Evolutionary conservation across 1,140 invertebrate genomes (phyloP).

Genomic region (Protaetia brevitarsis): DNA sequence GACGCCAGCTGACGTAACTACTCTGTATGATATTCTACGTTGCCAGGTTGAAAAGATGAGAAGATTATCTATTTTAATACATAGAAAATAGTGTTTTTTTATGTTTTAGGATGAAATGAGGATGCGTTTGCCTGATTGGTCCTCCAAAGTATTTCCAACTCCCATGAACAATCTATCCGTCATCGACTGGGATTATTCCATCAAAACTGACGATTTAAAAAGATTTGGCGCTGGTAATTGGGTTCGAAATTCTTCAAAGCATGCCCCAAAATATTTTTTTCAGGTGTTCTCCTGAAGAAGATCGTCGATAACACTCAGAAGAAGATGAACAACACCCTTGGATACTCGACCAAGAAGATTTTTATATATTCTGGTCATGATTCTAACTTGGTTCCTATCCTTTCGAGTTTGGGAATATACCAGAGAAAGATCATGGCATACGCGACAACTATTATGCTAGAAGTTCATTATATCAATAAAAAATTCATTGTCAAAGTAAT

Average conservation of each 20-base stretch:
- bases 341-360: conserved; percentile 24
- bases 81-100: neutral
- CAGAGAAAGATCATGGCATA: conserved; percentile 56
- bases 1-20: neutral
- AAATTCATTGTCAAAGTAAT: conserved; percentile 31
- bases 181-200: conserved; percentile 31
- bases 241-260: neutral
- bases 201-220: conserved; percentile 22
- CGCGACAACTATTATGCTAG: conserved; percentile 44
- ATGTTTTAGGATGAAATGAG: conserved; percentile 33
- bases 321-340: neutral
- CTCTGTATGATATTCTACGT: neutral
- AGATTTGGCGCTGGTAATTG: conserved; percentile 26
- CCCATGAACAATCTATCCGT: conserved; percentile 27
- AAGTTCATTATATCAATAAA: conserved; percentile 25
- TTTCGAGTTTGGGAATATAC: conserved; percentile 61
- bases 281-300: neutral
- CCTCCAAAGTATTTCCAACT: conserved; percentile 35
- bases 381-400: conserved; percentile 63
- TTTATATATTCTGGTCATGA: conserved; percentile 65
- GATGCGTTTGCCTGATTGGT: conserved; percentile 42
- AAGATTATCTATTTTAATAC: conserved; percentile 50
- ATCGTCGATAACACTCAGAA: neutral
- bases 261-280: neutral
- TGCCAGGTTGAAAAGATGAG: conserved; percentile 55